Base-by-base conservation (phyloP, 1,140 invertebrate species). In the Ectropis grisescens region DNA sequence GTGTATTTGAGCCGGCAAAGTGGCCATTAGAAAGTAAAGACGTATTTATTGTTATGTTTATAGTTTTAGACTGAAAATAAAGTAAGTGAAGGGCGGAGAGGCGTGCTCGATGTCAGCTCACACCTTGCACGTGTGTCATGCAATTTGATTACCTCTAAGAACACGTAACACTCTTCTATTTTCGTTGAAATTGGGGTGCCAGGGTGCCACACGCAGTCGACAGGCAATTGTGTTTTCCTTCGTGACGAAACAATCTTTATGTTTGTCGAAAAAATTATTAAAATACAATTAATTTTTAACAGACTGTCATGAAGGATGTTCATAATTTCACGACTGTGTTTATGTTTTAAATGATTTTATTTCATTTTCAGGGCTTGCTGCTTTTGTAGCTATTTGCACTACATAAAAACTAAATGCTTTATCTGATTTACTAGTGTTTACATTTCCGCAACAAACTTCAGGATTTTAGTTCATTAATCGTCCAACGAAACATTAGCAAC, bases 41-140 rank as follows among this genome's bases (percentile, higher is more conserved):
- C 43, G 43, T 55, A 65, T 64, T 66, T 58, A 58, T 71, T 60
- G 47, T 62, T 52, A 41, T 36, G 47, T 60, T 59, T 59, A 61
- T 30, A 45, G 42, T 45, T 46, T 46, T 49, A 37, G 34, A 39
- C 38, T 56, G 62, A 66, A 72, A 68, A 76, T 71, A 74, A 66
- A n/a, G n/a, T n/a, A 56, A 61, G 58, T 47, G 61, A 61, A 60
- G 61, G 70, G 65, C 46, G n/a, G n/a, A n/a, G n/a, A n/a, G n/a
- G 50, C 44, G 30, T 74, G 75, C 55, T 52, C 64, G 48, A 37
- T 49, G 37, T 80, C 64, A 52, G 32, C 62, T 75, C 55, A 60
- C 75, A 76, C 75, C 53, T 68, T 55, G 34, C 64, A 64, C 62
- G 70, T 70, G 66, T n/a, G 67, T 67, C 68, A 44, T 61, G 64